These are phyloP conservation scores for Grapholita molesta DNA, from an alignment of 1,140 invertebrate species.

Conservation along the genomic window DNA sequence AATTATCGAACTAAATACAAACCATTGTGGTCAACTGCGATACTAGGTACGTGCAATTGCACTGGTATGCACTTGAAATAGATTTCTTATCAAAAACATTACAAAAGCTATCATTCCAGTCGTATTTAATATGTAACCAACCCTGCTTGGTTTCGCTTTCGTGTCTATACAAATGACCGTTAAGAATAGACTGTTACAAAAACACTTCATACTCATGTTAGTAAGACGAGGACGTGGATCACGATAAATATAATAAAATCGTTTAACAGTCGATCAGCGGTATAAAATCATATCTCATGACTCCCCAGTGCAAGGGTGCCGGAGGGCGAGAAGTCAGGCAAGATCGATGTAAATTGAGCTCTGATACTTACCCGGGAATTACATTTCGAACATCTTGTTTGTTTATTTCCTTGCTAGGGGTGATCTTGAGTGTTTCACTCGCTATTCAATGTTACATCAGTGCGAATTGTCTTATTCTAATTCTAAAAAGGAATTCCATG, in stretches of 20 bases:
- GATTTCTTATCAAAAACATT: background rate
- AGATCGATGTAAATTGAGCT: conserved; percentile 43
- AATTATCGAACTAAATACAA: background rate
- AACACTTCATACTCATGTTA: background rate
- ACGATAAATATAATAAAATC: conserved; percentile 33
- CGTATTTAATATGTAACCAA: background rate
- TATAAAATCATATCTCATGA: conserved; percentile 34
- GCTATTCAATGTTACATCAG: background rate
- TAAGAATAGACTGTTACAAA: background rate
- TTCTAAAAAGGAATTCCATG: background rate
- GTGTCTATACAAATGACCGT: background rate
- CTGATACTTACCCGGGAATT: conserved; percentile 20
- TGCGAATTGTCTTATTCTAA: background rate
- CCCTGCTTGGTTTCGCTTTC: background rate
- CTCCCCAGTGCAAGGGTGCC: conserved; percentile 19
- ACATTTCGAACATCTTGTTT: conserved; percentile 11
- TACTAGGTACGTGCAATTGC: background rate
- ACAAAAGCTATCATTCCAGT: too few species aligned
- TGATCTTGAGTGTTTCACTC: background rate
- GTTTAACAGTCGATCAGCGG: conserved; percentile 33
- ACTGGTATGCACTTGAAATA: background rate
- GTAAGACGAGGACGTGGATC: background rate
- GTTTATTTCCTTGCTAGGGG: conserved; percentile 3
- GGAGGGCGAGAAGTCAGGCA: conserved; percentile 33
- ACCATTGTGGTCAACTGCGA: background rate